Evolutionary conservation across 2,113 vertebrate species (phyloP).

Genomic region (Trichechus manatus): DNA sequence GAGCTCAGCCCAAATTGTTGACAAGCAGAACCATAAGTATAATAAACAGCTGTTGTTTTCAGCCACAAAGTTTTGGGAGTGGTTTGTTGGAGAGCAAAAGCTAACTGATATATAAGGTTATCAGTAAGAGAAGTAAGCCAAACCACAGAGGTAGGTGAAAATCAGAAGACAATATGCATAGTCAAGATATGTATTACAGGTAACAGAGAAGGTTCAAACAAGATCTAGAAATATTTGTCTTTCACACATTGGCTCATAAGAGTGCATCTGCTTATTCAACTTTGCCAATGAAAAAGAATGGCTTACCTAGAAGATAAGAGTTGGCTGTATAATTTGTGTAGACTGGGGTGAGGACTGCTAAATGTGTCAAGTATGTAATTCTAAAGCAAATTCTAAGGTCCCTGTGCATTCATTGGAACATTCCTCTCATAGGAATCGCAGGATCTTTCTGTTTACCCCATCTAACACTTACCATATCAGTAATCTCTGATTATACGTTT

Average conservation of each 20-base stretch:
- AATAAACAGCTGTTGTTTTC: not conserved
- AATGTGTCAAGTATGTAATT: not conserved
- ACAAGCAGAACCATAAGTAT: not conserved
- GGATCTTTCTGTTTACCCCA: not conserved
- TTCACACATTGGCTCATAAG: not conserved
- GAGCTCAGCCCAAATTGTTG: not conserved
- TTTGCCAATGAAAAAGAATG: not conserved
- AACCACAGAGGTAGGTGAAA: not conserved
- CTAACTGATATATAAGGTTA: not conserved
- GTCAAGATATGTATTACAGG: not conserved
- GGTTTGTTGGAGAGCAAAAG: not conserved
- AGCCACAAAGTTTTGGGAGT: not conserved
- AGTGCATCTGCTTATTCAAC: too few species aligned
- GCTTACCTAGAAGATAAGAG: not conserved
- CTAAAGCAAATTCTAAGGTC: not conserved
- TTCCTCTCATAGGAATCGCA: not conserved
- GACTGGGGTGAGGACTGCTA: not conserved
- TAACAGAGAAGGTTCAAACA: conserved; percentile 10
- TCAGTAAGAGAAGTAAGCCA: not conserved
- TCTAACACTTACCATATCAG: not conserved
- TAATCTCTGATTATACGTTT: not conserved
- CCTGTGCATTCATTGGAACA: not conserved
- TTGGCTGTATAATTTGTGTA: not conserved
- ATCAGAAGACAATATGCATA: not conserved
- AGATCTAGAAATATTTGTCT: conserved; percentile 13